A percentile compares a stretch with the other conserved stretches of the same genome.
These are phyloP conservation scores for Cylas formicarius DNA, from an alignment of 1,140 invertebrate genomes.

Conservation along the genomic window DNA sequence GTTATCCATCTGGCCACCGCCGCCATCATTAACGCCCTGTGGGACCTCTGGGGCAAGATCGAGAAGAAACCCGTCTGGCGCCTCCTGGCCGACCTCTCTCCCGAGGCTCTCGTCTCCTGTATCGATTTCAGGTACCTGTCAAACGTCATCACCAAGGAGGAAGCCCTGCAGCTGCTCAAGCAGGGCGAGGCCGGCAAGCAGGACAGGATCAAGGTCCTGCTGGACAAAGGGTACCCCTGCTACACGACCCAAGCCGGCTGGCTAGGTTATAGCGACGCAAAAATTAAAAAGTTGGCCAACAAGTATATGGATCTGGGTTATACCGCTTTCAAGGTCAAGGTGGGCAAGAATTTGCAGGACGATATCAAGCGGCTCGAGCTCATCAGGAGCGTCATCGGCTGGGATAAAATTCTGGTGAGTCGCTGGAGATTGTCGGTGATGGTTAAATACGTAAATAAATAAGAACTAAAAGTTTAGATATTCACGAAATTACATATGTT, in stretches of 20 bases:
- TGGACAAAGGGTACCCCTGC: constrained; percentile 61
- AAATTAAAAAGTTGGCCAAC: constrained; percentile 59
- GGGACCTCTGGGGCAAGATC: constrained; percentile 84
- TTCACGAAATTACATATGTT: no score
- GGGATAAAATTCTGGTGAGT: constrained; percentile 61
- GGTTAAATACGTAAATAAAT: no score
- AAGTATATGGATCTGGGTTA: constrained; percentile 70
- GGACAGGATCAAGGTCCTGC: constrained; percentile 51
- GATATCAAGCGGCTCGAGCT: constrained; percentile 64
- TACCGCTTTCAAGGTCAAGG: constrained; percentile 82
- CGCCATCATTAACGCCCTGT: constrained; percentile 80
- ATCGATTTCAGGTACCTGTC: constrained; percentile 82
- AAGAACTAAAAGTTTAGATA: no score
- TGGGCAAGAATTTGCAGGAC: constrained; percentile 72
- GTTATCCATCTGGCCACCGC: constrained; percentile 82
- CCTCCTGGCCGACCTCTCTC: constrained; percentile 71
- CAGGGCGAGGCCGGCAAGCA: constrained; percentile 51
- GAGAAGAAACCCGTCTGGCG: constrained; percentile 84
- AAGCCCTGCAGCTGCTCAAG: constrained; percentile 69
- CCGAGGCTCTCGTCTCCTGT: constrained; percentile 70
- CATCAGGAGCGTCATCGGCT: constrained; percentile 71
- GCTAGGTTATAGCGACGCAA: constrained; percentile 69
- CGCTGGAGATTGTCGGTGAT: no score
- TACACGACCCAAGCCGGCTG: constrained; percentile 77
- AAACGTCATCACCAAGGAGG: constrained; percentile 73